These are phyloP conservation scores for Lepidurus arcticus DNA, from an alignment of 1,140 invertebrate species.

Conservation along the genomic window DNA sequence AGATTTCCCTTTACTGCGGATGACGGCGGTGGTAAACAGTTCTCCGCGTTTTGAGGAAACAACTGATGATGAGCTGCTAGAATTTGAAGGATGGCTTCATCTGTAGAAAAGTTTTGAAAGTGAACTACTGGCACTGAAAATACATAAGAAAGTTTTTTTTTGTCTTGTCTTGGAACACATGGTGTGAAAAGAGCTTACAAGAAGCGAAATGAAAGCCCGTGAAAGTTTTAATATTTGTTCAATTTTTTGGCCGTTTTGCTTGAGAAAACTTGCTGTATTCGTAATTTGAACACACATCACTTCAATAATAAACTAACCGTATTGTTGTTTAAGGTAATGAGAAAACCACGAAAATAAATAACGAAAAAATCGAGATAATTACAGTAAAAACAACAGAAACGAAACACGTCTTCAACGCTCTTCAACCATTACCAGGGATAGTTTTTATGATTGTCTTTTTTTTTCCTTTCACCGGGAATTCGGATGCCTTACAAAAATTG, in stretches of 20 bases:
- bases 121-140: no score
- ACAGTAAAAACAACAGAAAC: background rate
- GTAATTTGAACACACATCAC: background rate
- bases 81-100: no score
- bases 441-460: background rate
- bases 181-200: no score
- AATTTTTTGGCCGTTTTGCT: background rate
- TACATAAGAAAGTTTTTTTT: no score
- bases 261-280: background rate
- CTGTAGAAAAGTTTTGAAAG: no score
- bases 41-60: no score
- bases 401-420: background rate
- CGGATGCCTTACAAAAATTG: background rate
- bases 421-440: constrained; percentile 4
- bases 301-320: background rate
- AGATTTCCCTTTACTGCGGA: no score
- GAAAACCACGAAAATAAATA: background rate
- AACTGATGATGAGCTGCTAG: no score
- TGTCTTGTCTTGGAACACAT: no score
- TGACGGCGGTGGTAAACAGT: no score
- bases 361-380: background rate
- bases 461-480: constrained; percentile 15
- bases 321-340: background rate
- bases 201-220: no score
- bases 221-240: no score